phyloP scores from a whole-genome alignment of 2,113 vertebrate species.

The Haemorhous mexicanus region DNA sequence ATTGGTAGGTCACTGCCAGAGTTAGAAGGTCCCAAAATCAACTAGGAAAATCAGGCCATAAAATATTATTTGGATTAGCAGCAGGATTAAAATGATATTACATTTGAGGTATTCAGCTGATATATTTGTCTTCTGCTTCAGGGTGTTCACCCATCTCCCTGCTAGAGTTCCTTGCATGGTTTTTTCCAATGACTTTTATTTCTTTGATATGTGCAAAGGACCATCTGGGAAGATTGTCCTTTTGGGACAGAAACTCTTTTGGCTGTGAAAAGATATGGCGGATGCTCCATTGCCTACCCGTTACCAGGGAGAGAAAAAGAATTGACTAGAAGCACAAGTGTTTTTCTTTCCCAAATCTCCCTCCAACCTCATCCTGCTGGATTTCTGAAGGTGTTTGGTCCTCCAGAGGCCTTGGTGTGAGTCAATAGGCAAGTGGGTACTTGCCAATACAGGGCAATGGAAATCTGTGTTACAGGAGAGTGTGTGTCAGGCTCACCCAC shows the following conservation, averaged over 20 bases:
- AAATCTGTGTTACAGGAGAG: neutral
- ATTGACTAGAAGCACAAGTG: neutral
- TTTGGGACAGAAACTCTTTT: neutral
- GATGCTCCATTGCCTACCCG: neutral
- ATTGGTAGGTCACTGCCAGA: neutral
- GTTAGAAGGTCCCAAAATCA: neutral
- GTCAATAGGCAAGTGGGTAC: neutral
- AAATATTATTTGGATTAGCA: neutral
- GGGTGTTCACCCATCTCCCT: neutral
- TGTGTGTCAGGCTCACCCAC: neutral
- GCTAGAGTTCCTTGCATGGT: neutral
- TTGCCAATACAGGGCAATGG: neutral
- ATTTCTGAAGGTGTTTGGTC: neutral
- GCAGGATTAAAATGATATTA: neutral
- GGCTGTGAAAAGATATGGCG: neutral
- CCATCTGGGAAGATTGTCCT: neutral
- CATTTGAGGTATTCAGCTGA: neutral
- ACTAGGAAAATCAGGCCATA: neutral
- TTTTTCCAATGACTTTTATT: neutral
- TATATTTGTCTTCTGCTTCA: neutral
- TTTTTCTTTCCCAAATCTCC: neutral
- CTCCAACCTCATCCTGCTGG: neutral
- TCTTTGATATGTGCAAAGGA: neutral
- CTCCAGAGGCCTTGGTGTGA: neutral
- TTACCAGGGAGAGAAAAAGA: neutral